Percentiles rank a stretch among this genome's conserved stretches.
Conservation (phyloP, 2,888 invertebrate species). For the Pilophorus perplexus region DNA sequence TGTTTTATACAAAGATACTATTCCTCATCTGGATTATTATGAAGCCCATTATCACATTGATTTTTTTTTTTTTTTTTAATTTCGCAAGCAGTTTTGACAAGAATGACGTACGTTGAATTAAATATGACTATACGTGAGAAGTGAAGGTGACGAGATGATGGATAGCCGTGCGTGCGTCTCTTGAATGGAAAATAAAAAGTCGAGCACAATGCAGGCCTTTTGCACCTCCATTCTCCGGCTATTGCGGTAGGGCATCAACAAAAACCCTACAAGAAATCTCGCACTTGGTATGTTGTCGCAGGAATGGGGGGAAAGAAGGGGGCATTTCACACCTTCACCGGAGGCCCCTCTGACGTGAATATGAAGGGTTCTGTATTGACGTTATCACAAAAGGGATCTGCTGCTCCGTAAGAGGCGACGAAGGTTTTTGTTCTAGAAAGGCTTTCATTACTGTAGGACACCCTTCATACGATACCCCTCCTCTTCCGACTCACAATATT, state of each 20-base stretch:
- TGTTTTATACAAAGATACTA: too few relatives aligned
- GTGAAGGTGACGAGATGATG: too few relatives aligned
- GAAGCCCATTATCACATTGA: too few relatives aligned
- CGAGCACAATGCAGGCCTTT: not conserved
- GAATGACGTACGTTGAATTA: too few relatives aligned
- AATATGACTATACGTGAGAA: too few relatives aligned
- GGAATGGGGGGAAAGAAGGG: constrained; percentile 3
- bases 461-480: constrained; percentile 23
- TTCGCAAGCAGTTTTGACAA: too few relatives aligned
- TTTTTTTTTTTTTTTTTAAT: too few relatives aligned
- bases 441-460: constrained; percentile 22
- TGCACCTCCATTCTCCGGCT: not conserved
- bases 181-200: not conserved
- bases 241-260: not conserved
- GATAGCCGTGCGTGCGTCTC: not conserved
- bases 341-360: constrained; percentile 15
- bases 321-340: constrained; percentile 15
- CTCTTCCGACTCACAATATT: constrained; percentile 28
- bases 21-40: too few relatives aligned
- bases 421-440: constrained; percentile 30
- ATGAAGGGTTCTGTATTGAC: constrained; percentile 35
- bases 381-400: constrained; percentile 36
- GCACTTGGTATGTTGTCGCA: not conserved
- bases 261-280: not conserved
- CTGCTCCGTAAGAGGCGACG: constrained; percentile 25